These are phyloP conservation scores for Brachionus sp. DNA, from an alignment of 1,140 invertebrate species.

Conservation along the genomic window DNA sequence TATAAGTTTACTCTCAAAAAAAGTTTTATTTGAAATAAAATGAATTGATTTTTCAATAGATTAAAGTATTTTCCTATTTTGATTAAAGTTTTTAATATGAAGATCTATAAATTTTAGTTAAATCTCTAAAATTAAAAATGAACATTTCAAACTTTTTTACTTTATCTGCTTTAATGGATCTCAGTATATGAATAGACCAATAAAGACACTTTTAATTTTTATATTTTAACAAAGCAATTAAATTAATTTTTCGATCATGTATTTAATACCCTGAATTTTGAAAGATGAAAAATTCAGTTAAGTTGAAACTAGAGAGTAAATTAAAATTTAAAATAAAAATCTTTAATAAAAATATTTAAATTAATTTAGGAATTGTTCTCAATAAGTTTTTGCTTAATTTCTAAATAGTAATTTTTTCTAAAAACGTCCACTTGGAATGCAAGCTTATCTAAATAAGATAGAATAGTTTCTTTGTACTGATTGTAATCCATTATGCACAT, in stretches of 20 bases:
- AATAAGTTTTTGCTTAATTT: neutral
- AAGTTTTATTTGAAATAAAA: neutral
- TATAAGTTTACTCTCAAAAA: neutral
- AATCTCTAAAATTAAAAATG: too few relatives aligned
- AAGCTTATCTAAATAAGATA: conserved; percentile 12
- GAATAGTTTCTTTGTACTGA: neutral
- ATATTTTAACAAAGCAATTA: too few relatives aligned
- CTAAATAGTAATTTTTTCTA: conserved; percentile 12
- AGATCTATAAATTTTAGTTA: too few relatives aligned
- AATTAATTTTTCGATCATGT: too few relatives aligned
- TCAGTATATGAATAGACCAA: too few relatives aligned
- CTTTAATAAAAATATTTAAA: neutral
- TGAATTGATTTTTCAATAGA: too few relatives aligned
- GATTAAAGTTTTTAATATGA: too few relatives aligned
- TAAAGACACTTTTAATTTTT: too few relatives aligned
- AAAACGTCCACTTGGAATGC: conserved; percentile 7
- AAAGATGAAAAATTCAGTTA: neutral
- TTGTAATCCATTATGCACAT: conserved; percentile 22
- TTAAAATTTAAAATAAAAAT: neutral
- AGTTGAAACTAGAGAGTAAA: neutral
- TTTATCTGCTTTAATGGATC: too few relatives aligned
- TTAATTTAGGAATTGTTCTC: neutral
- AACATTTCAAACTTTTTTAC: too few relatives aligned
- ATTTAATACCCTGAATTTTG: neutral
- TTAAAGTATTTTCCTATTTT: too few relatives aligned